Evolutionary conservation across 2,797 vertebrate genomes (phyloP).

Genomic region (Perodicticus potto): DNA sequence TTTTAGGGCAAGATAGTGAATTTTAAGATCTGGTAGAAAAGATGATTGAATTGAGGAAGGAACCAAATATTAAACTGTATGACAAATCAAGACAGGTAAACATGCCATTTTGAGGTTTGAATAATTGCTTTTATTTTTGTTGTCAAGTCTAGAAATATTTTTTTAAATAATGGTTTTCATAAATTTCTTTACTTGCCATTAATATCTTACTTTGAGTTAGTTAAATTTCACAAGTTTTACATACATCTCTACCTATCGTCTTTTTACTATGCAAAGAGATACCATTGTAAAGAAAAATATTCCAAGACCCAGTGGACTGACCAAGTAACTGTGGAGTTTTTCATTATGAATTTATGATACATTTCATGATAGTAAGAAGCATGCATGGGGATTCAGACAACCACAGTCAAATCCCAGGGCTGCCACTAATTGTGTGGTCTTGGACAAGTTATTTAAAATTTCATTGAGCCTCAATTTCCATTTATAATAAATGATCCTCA

Average conservation of each 20-base stretch:
- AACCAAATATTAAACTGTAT: background rate
- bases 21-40: conserved; percentile 1
- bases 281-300: background rate
- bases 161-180: background rate
- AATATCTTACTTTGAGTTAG: background rate
- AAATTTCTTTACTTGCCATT: background rate
- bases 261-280: conserved; percentile 3
- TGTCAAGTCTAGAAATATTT: background rate
- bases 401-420: background rate
- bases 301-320: background rate
- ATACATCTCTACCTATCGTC: background rate
- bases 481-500: background rate
- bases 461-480: background rate
- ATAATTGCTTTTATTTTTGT: conserved; percentile 13
- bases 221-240: background rate
- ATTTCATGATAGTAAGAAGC: background rate
- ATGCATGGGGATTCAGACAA: background rate
- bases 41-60: background rate
- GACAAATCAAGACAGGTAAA: background rate
- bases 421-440: background rate
- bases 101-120: background rate
- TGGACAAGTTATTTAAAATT: background rate
- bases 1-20: background rate
- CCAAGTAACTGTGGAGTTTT: background rate
- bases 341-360: background rate